Conservation (phyloP, 1,140 invertebrate species). For the Mizuhopecten yessoensis region DNA sequence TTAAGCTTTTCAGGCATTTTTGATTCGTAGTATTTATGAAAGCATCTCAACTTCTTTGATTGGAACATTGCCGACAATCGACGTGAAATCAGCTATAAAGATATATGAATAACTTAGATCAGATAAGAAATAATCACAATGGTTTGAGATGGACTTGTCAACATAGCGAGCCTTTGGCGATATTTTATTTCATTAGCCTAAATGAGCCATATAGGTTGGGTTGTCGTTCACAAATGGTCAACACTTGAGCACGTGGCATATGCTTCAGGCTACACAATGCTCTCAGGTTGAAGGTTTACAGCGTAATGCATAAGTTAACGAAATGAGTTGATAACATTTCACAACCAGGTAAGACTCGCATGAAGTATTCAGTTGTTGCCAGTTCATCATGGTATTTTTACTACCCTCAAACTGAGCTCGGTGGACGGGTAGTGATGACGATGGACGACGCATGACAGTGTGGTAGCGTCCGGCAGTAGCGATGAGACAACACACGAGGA, state of each 20-base stretch:
- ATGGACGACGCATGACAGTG: too few species aligned
- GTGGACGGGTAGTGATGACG: too few species aligned
- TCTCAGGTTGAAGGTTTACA: too few species aligned
- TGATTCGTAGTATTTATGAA: too few species aligned
- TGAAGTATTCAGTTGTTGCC: neutral
- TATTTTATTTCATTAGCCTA: neutral
- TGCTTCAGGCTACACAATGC: neutral
- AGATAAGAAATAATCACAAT: too few species aligned
- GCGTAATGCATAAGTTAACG: neutral
- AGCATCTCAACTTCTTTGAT: too few species aligned
- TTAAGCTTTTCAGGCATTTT: too few species aligned
- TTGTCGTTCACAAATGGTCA: neutral
- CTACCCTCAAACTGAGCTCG: too few species aligned
- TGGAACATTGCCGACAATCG: too few species aligned
- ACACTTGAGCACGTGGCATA: neutral
- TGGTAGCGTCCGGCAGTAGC: neutral
- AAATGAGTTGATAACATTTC: too few species aligned
- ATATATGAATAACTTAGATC: too few species aligned
- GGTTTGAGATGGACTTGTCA: neutral
- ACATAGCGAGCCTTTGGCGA: neutral
- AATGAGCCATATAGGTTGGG: neutral
- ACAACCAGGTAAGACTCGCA: neutral
- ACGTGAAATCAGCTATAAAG: too few species aligned
- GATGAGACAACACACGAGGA: neutral
- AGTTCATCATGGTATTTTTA: neutral